phyloP scores from a whole-genome alignment of 2,113 vertebrate genomes.

The Monopterus albus region DNA sequence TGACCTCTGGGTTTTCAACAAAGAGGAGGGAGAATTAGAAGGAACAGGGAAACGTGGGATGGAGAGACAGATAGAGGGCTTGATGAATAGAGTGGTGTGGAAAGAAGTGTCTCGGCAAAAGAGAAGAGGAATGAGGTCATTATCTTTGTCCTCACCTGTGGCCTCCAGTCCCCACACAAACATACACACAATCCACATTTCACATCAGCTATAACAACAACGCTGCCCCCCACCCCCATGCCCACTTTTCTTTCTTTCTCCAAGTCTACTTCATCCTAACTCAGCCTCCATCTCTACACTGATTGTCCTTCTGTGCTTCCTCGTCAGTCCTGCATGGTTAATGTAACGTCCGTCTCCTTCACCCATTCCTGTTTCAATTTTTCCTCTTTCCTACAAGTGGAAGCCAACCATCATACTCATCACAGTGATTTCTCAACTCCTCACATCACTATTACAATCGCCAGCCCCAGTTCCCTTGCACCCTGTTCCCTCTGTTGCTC shows the following conservation, averaged over 20 bases:
- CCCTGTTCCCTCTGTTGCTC: too few species aligned
- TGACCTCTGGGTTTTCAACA: constrained; percentile 74
- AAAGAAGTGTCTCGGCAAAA: constrained; percentile 68
- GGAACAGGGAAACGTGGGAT: constrained; percentile 44
- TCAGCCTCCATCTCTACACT: constrained; percentile 7
- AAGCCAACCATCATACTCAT: constrained; percentile 47
- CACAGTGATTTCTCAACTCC: constrained; percentile 40
- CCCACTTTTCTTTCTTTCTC: constrained; percentile 21
- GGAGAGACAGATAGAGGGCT: constrained; percentile 57
- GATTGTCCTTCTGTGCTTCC: constrained; percentile 10
- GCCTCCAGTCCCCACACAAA: constrained; percentile 56
- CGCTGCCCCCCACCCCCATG: constrained; percentile 14
- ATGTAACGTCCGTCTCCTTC: constrained; percentile 1
- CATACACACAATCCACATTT: constrained; percentile 52
- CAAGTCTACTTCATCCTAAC: constrained; percentile 4
- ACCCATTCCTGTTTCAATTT: neutral
- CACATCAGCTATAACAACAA: constrained; percentile 45
- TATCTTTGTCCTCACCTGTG: constrained; percentile 79
- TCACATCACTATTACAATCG: constrained; percentile 55
- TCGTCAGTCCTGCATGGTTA: constrained; percentile 20
- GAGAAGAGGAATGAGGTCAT: constrained; percentile 81
- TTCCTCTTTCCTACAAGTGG: constrained; percentile 8
- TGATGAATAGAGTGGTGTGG: constrained; percentile 76
- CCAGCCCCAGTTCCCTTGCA: constrained; percentile 38
- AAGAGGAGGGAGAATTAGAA: constrained; percentile 53